Evolutionary conservation across 2,797 vertebrate genomes (phyloP).

Genomic region (Heteromormyrus szaboi): DNA sequence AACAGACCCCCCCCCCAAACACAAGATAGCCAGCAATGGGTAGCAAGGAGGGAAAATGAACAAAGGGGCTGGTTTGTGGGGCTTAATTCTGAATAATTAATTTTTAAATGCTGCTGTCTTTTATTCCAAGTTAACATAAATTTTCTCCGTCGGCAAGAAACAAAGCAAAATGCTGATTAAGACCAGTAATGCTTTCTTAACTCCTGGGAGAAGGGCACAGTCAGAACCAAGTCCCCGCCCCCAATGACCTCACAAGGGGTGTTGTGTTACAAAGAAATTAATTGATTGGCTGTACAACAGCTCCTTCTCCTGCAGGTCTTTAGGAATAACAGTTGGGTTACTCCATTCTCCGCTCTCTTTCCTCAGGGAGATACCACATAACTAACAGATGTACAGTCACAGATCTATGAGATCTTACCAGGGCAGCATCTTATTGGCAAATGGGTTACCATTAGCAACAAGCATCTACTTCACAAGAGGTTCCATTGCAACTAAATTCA

Average conservation of each 20-base stretch:
- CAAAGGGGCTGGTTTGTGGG: not conserved
- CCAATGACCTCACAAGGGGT: not conserved
- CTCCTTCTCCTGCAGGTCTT: not conserved
- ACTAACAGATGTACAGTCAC: not conserved
- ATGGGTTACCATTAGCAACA: conserved; percentile 12
- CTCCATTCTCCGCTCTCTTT: not conserved
- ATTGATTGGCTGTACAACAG: not conserved
- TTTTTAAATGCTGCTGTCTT: not conserved
- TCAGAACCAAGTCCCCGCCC: not conserved
- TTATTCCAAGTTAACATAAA: not conserved
- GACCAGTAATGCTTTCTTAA: not conserved
- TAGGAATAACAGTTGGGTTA: not conserved
- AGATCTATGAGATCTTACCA: not conserved
- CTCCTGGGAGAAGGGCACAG: not conserved
- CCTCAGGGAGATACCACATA: not conserved
- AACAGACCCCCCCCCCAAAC: not conserved
- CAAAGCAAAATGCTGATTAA: conserved; percentile 15
- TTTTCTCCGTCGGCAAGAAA: not conserved
- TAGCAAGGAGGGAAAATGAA: not conserved
- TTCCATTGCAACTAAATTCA: not conserved
- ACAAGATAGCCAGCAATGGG: not conserved
- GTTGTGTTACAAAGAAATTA: conserved; percentile 9
- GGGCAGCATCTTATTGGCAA: not conserved
- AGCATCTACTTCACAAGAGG: conserved; percentile 7
- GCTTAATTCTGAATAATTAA: conserved; percentile 2